Percentiles rank a stretch among this genome's conserved stretches.
These are phyloP conservation scores for Amiota communis DNA, from an alignment of 2,888 invertebrate species.

Conservation along the genomic window DNA sequence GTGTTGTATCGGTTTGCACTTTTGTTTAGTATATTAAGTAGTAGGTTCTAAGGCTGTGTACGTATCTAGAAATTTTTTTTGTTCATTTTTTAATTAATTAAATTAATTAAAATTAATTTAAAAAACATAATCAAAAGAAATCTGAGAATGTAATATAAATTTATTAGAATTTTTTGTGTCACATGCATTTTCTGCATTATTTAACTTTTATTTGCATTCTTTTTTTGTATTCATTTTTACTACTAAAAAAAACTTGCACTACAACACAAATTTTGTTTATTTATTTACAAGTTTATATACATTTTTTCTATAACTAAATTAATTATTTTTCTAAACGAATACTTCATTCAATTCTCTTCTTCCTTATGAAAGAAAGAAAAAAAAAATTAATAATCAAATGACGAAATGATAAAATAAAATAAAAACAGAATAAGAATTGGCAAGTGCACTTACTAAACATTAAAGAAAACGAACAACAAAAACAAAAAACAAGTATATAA, in stretches of 20 bases:
- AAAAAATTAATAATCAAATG: slow-evolving; percentile 37
- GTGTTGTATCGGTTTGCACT: slow-evolving; percentile 42
- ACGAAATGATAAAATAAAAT: slow-evolving; percentile 41
- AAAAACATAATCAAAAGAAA: too few relatives aligned
- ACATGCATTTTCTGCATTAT: slow-evolving; percentile 29
- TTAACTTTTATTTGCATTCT: slow-evolving; percentile 21
- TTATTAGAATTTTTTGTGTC: not conserved
- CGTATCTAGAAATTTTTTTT: slow-evolving; percentile 22
- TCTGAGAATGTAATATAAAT: too few relatives aligned
- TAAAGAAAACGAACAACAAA: slow-evolving; percentile 40
- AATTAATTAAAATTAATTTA: not conserved
- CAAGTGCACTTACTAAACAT: slow-evolving; percentile 73
- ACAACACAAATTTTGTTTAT: slow-evolving; percentile 57
- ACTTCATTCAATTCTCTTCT: not conserved
- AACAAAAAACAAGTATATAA: slow-evolving; percentile 19
- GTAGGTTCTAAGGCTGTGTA: slow-evolving; percentile 66
- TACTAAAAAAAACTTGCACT: slow-evolving; percentile 42
- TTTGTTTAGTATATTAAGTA: slow-evolving; percentile 43
- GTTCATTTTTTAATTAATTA: slow-evolving; percentile 52
- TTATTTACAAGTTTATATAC: slow-evolving; percentile 31
- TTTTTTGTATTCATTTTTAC: not conserved
- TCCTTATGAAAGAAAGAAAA: slow-evolving; percentile 12
- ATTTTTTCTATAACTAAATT: not conserved
- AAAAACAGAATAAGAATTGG: slow-evolving; percentile 65
- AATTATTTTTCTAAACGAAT: too few relatives aligned